phyloP scores from a whole-genome alignment of 2,113 vertebrate genomes.

The Crotalus tigris region DNA sequence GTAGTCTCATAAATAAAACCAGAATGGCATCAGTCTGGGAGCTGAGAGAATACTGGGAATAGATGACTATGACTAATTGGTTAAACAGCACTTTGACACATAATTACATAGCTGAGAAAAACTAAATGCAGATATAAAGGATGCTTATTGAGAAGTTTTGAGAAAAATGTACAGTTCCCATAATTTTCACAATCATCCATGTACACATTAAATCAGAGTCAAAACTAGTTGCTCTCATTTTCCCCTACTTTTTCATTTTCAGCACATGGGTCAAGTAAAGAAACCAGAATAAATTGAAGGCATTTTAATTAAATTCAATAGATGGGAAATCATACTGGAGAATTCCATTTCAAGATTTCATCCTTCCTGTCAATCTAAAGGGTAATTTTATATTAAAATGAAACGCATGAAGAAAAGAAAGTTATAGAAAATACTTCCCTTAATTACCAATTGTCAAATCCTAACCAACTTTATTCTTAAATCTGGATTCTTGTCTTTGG shows the following conservation, averaged over 20 bases:
- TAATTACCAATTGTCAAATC: not conserved
- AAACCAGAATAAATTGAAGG: not conserved
- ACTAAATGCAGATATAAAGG: not conserved
- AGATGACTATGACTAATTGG: slow-evolving; percentile 18
- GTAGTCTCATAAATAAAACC: not conserved
- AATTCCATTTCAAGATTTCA: not conserved
- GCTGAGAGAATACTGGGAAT: not conserved
- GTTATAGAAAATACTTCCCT: not conserved
- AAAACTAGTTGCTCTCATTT: not conserved
- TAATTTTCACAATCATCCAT: not conserved
- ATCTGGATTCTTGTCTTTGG: not conserved
- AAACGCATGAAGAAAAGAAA: not conserved
- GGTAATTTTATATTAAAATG: not conserved
- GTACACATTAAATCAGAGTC: not conserved
- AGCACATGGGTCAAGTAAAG: not conserved
- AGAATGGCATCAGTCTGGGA: not conserved
- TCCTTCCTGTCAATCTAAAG: not conserved
- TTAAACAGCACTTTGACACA: not conserved
- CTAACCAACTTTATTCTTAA: not conserved
- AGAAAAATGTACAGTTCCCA: not conserved
- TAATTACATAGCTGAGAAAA: not conserved
- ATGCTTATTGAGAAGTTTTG: not conserved
- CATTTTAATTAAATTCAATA: not conserved
- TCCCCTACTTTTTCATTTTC: not conserved
- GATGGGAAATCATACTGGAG: not conserved